phyloP scores from a whole-genome alignment of 2,797 vertebrate species.

The Staurois parvus region DNA sequence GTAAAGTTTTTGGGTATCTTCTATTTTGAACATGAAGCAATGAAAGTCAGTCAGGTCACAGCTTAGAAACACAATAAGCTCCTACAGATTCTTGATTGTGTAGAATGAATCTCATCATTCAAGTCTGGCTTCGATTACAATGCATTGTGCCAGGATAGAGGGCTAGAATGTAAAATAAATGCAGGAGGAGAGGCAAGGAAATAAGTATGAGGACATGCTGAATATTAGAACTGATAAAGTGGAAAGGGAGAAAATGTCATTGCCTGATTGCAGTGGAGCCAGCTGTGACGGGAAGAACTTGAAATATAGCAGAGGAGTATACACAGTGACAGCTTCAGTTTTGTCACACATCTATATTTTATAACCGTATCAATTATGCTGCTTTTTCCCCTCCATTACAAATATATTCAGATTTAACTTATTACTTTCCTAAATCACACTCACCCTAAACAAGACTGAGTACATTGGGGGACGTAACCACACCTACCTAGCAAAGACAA shows the following conservation, averaged over 20 bases:
- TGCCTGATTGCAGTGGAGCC: conserved; percentile 31
- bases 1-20: not conserved
- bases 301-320: conserved; percentile 28
- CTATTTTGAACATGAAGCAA: not conserved
- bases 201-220: not conserved
- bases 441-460: conserved; percentile 46
- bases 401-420: conserved; percentile 55
- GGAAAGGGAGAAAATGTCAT: conserved; percentile 16
- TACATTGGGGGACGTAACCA: not conserved
- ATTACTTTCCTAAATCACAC: conserved; percentile 48
- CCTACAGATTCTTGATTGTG: conserved; percentile 46
- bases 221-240: conserved; percentile 17
- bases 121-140: conserved; percentile 1
- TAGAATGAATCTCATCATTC: conserved; percentile 52
- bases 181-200: conserved; percentile 8
- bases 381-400: conserved; percentile 36
- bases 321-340: conserved; percentile 35
- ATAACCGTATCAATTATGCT: conserved; percentile 48
- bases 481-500: conserved; percentile 4
- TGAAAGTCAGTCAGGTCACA: conserved; percentile 25
- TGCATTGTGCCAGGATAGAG: conserved; percentile 40
- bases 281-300: conserved; percentile 26
- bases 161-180: conserved; percentile 36
- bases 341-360: conserved; percentile 57
- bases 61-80: conserved; percentile 37